phyloP scores from a whole-genome alignment of 2,888 invertebrate genomes.

The Antitype chi region DNA sequence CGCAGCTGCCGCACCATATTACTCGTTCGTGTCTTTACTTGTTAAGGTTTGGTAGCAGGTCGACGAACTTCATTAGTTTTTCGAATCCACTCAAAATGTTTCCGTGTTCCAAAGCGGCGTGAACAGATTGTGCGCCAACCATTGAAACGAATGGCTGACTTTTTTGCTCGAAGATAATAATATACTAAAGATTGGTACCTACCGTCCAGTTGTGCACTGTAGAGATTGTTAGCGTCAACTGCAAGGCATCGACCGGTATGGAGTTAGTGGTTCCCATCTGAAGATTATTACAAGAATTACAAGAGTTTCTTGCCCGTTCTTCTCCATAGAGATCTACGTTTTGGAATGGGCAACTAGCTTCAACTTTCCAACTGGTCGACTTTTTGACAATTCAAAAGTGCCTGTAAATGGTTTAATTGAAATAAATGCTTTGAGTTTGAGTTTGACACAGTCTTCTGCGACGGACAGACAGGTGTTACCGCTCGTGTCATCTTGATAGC shows the following conservation, averaged over 20 bases:
- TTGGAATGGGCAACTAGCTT: too few relatives aligned
- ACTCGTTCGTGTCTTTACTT: conserved; percentile 43
- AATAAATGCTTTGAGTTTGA: too few relatives aligned
- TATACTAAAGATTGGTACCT: conserved; percentile 36
- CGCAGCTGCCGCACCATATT: conserved; percentile 36
- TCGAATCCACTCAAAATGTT: conserved; percentile 33
- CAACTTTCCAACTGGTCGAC: too few relatives aligned
- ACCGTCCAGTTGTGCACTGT: conserved; percentile 28
- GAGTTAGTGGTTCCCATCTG: conserved; percentile 7
- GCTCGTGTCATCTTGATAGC: conserved; percentile 36
- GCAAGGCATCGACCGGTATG: conserved; percentile 9
- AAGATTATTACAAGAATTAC: conserved; percentile 13
- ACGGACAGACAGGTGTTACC: conserved; percentile 31
- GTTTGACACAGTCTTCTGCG: background rate
- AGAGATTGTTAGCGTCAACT: conserved; percentile 14
- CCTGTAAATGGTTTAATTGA: too few relatives aligned
- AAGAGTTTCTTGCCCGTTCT: too few relatives aligned
- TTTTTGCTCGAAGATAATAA: conserved; percentile 36
- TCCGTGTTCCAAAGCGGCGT: conserved; percentile 31
- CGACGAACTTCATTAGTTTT: conserved; percentile 53
- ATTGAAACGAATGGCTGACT: conserved; percentile 21
- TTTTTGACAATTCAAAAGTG: too few relatives aligned
- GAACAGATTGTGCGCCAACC: conserved; percentile 18
- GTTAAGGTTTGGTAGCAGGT: conserved; percentile 38
- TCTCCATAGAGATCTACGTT: too few relatives aligned